Percentiles rank a stretch among this genome's conserved stretches.
phyloP scores from a whole-genome alignment of 2,113 vertebrate genomes.

The Calypte anna region DNA sequence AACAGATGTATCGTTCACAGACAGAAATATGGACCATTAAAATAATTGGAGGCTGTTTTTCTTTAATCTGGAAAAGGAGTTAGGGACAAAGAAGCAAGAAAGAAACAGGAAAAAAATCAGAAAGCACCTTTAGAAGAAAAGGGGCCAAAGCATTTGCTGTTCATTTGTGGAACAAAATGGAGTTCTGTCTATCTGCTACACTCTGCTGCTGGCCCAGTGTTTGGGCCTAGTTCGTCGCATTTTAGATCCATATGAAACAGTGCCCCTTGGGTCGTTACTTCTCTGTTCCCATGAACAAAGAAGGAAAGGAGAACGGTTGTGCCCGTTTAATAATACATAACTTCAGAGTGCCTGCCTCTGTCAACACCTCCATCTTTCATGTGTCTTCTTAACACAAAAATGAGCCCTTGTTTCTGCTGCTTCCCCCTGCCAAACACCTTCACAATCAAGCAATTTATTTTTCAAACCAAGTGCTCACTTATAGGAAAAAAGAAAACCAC shows the following conservation, averaged over 20 bases:
- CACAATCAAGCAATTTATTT: neutral
- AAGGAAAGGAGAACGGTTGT: neutral
- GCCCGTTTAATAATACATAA: neutral
- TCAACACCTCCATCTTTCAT: neutral
- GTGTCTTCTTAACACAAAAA: neutral
- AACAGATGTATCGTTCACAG: neutral
- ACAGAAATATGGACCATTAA: neutral
- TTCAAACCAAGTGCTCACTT: neutral
- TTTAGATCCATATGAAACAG: neutral
- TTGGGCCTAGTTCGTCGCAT: neutral
- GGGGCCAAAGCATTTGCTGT: neutral
- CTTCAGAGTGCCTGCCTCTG: neutral
- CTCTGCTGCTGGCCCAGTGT: neutral
- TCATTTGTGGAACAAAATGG: neutral
- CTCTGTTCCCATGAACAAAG: neutral
- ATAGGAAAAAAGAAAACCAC: neutral
- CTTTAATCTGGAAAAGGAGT: neutral
- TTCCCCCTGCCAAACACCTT: neutral
- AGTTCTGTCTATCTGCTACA: neutral
- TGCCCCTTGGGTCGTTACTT: rapidly evolving
- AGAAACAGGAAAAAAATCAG: neutral
- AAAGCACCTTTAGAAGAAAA: neutral
- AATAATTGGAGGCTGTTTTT: conserved; percentile 3
- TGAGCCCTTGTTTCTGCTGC: neutral
- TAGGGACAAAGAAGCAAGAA: neutral